phyloP scores from a whole-genome alignment of 1,140 invertebrate genomes.

The Neomicropteryx cornuta region DNA sequence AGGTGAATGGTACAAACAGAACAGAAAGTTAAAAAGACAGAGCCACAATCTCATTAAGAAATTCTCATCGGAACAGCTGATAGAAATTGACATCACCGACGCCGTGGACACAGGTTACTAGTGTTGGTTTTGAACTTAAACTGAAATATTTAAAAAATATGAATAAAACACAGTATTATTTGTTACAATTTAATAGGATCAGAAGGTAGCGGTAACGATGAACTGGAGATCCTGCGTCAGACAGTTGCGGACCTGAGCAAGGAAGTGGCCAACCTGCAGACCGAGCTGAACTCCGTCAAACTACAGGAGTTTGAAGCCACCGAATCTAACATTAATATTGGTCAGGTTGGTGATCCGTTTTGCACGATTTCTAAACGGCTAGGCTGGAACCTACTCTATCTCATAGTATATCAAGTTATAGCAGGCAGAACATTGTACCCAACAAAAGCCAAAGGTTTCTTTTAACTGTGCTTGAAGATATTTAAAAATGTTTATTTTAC shows the following conservation, averaged over 20 bases:
- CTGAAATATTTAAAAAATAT: background rate
- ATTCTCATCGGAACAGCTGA: slow-evolving; percentile 31
- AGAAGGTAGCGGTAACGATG: slow-evolving; percentile 47
- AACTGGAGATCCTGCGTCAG: slow-evolving; percentile 54
- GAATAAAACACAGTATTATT: slow-evolving; percentile 1
- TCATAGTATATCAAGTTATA: no score
- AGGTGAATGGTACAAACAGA: slow-evolving; percentile 62
- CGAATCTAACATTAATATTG: slow-evolving; percentile 42
- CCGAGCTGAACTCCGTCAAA: slow-evolving; percentile 49
- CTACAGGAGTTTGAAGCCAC: slow-evolving; percentile 60
- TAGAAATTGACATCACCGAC: slow-evolving; percentile 32
- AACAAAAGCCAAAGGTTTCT: no score
- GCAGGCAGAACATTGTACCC: no score
- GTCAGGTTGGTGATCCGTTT: slow-evolving; percentile 26
- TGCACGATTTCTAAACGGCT: background rate
- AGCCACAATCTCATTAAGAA: slow-evolving; percentile 49
- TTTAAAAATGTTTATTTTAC: no score
- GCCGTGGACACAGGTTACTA: slow-evolving; percentile 26
- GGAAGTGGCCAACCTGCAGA: slow-evolving; percentile 52
- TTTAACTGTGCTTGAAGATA: no score
- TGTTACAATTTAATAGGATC: slow-evolving; percentile 22
- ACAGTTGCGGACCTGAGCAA: slow-evolving; percentile 51
- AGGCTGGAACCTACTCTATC: no score
- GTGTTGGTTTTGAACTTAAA: background rate
- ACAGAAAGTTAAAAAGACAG: slow-evolving; percentile 52